Evolutionary conservation across 2,113 vertebrate genomes (phyloP), one percentile per base, ranked within the genome.

Genomic region (Notothenia coriiceps): DNA sequence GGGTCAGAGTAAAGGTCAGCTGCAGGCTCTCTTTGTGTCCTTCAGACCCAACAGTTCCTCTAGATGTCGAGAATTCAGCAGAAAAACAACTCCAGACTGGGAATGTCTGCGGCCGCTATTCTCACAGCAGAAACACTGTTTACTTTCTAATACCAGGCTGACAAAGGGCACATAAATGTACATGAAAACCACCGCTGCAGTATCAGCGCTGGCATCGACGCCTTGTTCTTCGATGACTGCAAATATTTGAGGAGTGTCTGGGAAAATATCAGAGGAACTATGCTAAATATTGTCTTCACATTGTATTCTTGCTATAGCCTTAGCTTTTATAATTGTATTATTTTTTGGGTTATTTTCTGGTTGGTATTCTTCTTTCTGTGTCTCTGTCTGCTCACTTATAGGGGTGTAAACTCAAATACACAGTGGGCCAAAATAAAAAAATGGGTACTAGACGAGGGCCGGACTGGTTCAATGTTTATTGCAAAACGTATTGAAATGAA

Each of bases 91-190:
- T 61, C 52, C 55, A 74, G 72, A 89, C 85, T 91, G 84, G 84
- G 87, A 90, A 89, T 74, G 82, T 10, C 66, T 49, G 56, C 0
- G 12, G 63, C 77, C 68, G 46, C 59, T 56, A 61, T 92, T 91
- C 81, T 85, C 86, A 84, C 80, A 79, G 68, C 61, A 63, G 66
- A 68, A 59, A 40, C 6, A 2, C 59, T 54, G 86, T 91, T 88
- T 77, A 87, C 72, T 85, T 80, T 74, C 65, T 77, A 68, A 70
- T 66, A 52, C 6, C 57, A 47, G 59, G 8, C 17, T 77, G 89
- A 91, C 80, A 90, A 89, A 90, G 68, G 70, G 20, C 60, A 62
- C 77, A 84, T 65, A 44, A 2, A 74, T 77, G 82, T 40, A 22
- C 50, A 80, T 4, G 51, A 63, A 70, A 20, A 72, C 46, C 62